These are phyloP conservation scores for Argyresthia albistria DNA, from an alignment of 2,888 invertebrate genomes.

Conservation along the genomic window DNA sequence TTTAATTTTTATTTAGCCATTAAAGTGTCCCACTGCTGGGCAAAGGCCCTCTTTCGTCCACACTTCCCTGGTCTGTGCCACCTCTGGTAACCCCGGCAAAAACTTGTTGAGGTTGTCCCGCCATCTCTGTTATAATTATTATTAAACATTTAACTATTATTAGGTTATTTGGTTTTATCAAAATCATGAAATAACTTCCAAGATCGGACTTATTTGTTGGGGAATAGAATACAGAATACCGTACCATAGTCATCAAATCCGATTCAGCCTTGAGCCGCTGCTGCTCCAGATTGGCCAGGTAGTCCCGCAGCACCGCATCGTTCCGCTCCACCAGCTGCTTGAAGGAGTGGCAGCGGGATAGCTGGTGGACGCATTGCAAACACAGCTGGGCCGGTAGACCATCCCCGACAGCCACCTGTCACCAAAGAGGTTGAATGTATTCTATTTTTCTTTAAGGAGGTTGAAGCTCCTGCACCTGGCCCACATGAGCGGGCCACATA, in stretches of 20 bases:
- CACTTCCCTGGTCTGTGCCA: too few species aligned
- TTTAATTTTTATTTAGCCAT: too few species aligned
- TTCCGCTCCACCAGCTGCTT: conserved; percentile 74
- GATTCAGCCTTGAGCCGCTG: conserved; percentile 25
- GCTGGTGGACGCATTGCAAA: conserved; percentile 76
- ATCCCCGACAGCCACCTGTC: conserved; percentile 69
- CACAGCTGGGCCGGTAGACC: conserved; percentile 75
- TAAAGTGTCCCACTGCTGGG: too few species aligned
- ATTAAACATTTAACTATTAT: too few species aligned
- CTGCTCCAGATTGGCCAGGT: conserved; percentile 33
- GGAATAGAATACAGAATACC: neutral
- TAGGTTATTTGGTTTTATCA: too few species aligned
- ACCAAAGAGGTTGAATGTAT: neutral
- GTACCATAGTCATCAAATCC: neutral
- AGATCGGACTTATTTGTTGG: neutral
- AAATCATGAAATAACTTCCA: too few species aligned
- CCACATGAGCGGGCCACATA: too few species aligned
- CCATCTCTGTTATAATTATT: too few species aligned
- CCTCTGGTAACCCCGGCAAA: too few species aligned
- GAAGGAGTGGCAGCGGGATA: conserved; percentile 76
- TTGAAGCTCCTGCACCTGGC: too few species aligned
- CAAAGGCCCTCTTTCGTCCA: too few species aligned
- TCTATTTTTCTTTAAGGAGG: neutral
- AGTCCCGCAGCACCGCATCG: conserved; percentile 68
- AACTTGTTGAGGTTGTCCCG: too few species aligned